These are phyloP conservation scores for Enteromius thamalakanensis DNA, from an alignment of 2,797 vertebrate genomes.

Conservation along the genomic window DNA sequence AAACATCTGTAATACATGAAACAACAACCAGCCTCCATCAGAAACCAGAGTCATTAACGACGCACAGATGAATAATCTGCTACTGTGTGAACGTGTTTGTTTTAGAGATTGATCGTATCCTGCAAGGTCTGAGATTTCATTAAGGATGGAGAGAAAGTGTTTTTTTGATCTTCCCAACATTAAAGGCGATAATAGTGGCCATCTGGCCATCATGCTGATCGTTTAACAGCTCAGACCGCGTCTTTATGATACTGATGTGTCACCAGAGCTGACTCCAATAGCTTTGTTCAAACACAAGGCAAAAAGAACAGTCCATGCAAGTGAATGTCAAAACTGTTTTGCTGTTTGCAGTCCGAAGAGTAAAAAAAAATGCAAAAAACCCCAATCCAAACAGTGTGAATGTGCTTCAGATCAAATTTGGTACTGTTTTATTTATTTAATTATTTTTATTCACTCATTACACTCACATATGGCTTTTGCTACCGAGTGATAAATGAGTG, in stretches of 20 bases:
- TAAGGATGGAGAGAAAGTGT: neutral
- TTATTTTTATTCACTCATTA: neutral
- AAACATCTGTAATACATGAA: conserved; percentile 36
- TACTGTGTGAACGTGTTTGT: conserved; percentile 13
- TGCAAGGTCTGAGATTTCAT: neutral
- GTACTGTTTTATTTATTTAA: neutral
- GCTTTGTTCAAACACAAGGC: neutral
- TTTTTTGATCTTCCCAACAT: neutral
- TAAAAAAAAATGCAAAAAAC: neutral
- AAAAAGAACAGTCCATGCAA: neutral
- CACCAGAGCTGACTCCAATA: no score
- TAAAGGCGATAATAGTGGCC: conserved; percentile 13
- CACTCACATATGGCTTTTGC: neutral
- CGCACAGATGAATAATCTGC: conserved; percentile 25
- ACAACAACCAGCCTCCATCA: neutral
- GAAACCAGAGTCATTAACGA: conserved; percentile 17
- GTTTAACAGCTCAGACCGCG: neutral
- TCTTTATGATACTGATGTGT: neutral
- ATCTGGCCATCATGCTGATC: conserved; percentile 17
- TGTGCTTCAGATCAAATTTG: neutral
- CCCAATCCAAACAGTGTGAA: neutral
- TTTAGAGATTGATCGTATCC: conserved; percentile 6
- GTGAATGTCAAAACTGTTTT: neutral
- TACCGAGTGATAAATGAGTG: conserved; percentile 6
- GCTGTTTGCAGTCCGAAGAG: neutral